A percentile compares a stretch with the other conserved stretches of the same genome.
phyloP scores from a whole-genome alignment of 2,888 invertebrate genomes.

The Thereva unica region DNA sequence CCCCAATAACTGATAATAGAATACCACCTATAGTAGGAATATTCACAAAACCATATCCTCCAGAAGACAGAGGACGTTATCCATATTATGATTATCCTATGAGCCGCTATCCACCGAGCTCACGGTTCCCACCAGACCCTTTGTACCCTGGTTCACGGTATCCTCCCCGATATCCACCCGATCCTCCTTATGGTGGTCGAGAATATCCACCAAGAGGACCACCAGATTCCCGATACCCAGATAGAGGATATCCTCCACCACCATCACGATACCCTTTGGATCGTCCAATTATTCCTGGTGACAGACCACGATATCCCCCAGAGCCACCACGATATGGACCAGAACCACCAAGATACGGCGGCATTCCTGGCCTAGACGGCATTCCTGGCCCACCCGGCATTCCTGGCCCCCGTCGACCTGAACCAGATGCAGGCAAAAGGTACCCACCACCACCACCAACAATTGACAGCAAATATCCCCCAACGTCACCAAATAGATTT shows the following conservation, averaged over 20 bases:
- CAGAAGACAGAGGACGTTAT: constrained; percentile 47
- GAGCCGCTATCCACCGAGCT: constrained; percentile 50
- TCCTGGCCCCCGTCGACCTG: constrained; percentile 48
- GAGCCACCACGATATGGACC: constrained; percentile 51
- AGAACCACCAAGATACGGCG: constrained; percentile 47
- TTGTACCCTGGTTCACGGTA: constrained; percentile 50
- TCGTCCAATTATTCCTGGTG: constrained; percentile 45
- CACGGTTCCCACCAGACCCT: constrained; percentile 51
- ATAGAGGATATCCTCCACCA: constrained; percentile 14
- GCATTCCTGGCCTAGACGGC: constrained; percentile 43
- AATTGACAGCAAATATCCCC: constrained; percentile 59
- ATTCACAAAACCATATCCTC: constrained; percentile 45
- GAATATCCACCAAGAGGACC: constrained; percentile 51
- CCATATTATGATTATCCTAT: constrained; percentile 44
- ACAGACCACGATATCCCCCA: constrained; percentile 47
- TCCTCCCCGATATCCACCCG: constrained; percentile 48
- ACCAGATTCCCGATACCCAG: not conserved
- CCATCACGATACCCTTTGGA: constrained; percentile 45
- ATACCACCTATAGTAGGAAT: constrained; percentile 19
- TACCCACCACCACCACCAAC: constrained; percentile 59
- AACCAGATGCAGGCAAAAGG: constrained; percentile 61
- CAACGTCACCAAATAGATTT: constrained; percentile 60
- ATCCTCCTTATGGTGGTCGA: constrained; percentile 47
- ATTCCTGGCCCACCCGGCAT: constrained; percentile 45
- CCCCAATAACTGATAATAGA: constrained; percentile 43